Conservation (phyloP, 2,113 vertebrate species). For the Tringa solitaria region DNA sequence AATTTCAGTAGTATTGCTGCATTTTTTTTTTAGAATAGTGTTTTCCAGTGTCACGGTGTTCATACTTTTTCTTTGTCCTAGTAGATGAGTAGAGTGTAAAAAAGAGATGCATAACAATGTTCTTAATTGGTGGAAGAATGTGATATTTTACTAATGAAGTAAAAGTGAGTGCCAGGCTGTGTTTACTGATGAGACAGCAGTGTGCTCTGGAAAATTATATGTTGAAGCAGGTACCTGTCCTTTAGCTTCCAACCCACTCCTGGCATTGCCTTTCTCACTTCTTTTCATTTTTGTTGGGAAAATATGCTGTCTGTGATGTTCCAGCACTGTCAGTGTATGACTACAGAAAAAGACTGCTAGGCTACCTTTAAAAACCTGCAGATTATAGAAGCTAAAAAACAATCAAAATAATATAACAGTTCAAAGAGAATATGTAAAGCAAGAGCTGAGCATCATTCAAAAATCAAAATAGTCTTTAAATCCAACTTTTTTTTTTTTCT, state of each 20-base stretch:
- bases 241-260: background rate
- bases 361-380: background rate
- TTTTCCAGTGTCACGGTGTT: conserved; percentile 10
- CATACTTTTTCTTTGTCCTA: background rate
- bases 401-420: background rate
- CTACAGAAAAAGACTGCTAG: background rate
- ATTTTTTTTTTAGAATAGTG: background rate
- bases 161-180: conserved; percentile 10
- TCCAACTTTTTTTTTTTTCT: background rate
- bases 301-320: background rate
- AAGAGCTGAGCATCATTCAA: background rate
- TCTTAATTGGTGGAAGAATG: conserved; percentile 23
- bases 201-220: background rate
- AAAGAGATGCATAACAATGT: background rate
- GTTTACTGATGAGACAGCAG: conserved; percentile 29
- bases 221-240: background rate
- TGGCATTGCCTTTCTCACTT: background rate
- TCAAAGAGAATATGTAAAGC: background rate
- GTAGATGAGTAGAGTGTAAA: background rate
- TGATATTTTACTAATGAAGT: conserved; percentile 20
- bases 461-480: background rate
- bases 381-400: background rate
- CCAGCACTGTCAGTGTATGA: background rate
- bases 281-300: background rate
- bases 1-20: background rate